Percentiles rank a stretch among this genome's conserved stretches.
Evolutionary conservation across 2,797 vertebrate genomes (phyloP).

Genomic region (Macropodus opercularis): DNA sequence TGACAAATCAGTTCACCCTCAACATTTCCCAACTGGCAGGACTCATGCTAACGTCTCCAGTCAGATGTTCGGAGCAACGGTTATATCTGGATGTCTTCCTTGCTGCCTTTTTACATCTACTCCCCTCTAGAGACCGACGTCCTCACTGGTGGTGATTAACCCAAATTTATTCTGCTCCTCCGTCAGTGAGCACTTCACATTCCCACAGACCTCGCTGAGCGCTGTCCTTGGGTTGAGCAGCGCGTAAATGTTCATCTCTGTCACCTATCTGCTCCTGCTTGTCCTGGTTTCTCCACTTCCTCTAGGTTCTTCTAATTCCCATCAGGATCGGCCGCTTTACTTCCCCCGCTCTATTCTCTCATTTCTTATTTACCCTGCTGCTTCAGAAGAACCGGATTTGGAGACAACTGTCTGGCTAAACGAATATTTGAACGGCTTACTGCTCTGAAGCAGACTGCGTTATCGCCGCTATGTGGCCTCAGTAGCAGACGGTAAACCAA

Average conservation of each 20-base stretch:
- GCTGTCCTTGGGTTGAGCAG: conserved; percentile 32
- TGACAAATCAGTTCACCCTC: not conserved
- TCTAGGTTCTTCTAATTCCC: conserved; percentile 14
- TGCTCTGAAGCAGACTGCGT: not conserved
- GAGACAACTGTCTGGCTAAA: conserved; percentile 9
- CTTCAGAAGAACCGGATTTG: conserved; percentile 6
- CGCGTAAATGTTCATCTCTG: conserved; percentile 24
- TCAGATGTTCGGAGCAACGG: conserved; percentile 26
- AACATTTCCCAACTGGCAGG: conserved; percentile 16
- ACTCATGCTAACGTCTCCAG: conserved; percentile 13
- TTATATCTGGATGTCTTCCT: conserved; percentile 48
- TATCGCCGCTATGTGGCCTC: too few relatives aligned
- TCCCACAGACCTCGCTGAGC: conserved; percentile 17
- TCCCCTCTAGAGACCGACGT: conserved; percentile 26
- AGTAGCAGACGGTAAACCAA: not conserved
- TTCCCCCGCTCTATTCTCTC: conserved; percentile 3
- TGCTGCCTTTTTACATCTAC: conserved; percentile 34
- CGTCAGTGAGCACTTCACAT: not conserved
- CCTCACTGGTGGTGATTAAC: conserved; percentile 53
- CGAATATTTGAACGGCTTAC: conserved; percentile 14
- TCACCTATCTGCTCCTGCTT: conserved; percentile 26
- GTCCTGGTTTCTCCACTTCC: conserved; percentile 38
- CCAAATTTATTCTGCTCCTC: conserved; percentile 43
- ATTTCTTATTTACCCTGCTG: conserved; percentile 48
- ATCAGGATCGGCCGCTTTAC: conserved; percentile 18